A percentile compares a stretch with the other conserved stretches of the same genome.
Conservation (phyloP, 2,797 vertebrate genomes). For the Cryptoprocta ferox region DNA sequence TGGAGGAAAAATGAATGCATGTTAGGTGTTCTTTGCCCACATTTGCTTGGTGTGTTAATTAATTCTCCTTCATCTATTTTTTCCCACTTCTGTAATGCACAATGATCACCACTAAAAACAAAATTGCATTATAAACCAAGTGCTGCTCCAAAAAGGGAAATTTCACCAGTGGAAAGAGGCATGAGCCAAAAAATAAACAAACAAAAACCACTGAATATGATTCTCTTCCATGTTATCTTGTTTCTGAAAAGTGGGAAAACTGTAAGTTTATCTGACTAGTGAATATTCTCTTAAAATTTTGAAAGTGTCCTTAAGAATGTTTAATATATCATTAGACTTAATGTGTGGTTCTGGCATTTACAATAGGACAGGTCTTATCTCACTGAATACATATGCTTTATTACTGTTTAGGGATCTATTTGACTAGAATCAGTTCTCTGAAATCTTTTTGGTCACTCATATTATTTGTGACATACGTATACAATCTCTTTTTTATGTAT, state of each 20-base stretch:
- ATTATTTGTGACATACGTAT: not conserved
- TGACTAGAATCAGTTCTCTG: not conserved
- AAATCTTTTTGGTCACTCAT: not conserved
- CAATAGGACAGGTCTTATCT: not conserved
- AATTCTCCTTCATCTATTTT: slow-evolving; percentile 31
- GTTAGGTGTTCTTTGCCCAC: not conserved
- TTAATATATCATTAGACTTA: not conserved
- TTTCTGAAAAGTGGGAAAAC: slow-evolving; percentile 47
- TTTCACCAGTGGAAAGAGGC: slow-evolving; percentile 48
- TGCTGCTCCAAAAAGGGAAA: slow-evolving; percentile 66
- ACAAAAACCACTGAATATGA: slow-evolving; percentile 45
- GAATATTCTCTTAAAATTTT: not conserved
- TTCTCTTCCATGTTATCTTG: not conserved
- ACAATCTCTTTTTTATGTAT: not conserved
- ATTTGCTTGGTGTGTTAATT: slow-evolving; percentile 54
- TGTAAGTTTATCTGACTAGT: not conserved
- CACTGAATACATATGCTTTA: not conserved
- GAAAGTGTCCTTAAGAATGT: not conserved
- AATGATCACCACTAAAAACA: slow-evolving; percentile 38
- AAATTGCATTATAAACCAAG: not conserved
- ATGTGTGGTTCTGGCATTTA: not conserved
- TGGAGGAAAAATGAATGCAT: slow-evolving; percentile 24
- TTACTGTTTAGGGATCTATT: not conserved
- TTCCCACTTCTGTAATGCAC: not conserved
- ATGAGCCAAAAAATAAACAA: not conserved